Percentiles rank a stretch among this genome's conserved stretches.
phyloP scores from a whole-genome alignment of 92 coral and sea anemone species.

The Galaxea fascicularis region DNA sequence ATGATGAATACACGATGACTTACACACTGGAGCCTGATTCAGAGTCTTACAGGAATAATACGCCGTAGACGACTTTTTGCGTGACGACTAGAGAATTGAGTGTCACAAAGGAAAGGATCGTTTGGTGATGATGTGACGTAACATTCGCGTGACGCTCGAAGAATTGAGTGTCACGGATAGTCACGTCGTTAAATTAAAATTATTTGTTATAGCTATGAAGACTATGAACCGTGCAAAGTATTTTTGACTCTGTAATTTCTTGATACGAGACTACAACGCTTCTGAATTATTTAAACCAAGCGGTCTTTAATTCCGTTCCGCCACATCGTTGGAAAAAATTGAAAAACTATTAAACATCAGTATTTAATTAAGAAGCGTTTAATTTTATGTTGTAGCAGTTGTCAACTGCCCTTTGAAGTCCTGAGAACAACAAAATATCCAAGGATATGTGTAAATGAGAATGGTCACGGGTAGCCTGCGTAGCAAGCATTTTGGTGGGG shows the following conservation, averaged over 20 bases:
- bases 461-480: too few species aligned
- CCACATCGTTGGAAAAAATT: neutral
- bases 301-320: neutral
- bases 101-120: neutral
- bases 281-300: neutral
- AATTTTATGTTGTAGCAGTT: too few species aligned
- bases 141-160: neutral
- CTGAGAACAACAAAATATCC: too few species aligned
- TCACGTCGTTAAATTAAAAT: too few species aligned
- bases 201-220: neutral
- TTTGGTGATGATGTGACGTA: neutral
- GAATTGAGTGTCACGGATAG: too few species aligned
- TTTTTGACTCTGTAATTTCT: neutral
- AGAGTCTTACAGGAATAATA: conserved; percentile 13
- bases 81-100: neutral
- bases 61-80: conserved; percentile 10
- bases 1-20: conserved; percentile 12
- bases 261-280: neutral
- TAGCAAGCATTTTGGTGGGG: too few species aligned
- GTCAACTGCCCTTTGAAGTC: too few species aligned
- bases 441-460: too few species aligned
- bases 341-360: too few species aligned
- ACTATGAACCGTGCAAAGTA: neutral
- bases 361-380: too few species aligned
- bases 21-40: conserved; percentile 33